Evolutionary conservation across 2,797 vertebrate genomes (phyloP), one percentile per base, ranked within the genome.

Genomic region (Bovichtus diacanthus): DNA sequence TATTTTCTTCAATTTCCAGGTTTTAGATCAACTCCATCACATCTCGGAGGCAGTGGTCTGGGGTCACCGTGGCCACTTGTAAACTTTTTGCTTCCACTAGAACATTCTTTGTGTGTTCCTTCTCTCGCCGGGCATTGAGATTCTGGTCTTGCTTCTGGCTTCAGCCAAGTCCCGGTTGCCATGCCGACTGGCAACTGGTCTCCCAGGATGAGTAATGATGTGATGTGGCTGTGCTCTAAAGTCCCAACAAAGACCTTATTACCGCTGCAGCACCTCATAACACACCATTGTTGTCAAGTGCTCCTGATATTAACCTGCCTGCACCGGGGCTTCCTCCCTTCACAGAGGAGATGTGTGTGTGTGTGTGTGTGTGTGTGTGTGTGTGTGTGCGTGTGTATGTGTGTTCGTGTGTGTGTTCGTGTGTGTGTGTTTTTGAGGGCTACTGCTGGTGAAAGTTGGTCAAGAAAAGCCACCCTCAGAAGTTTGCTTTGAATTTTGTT

Each of bases 211-310:
- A 96, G 95, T 95, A 95, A 95, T 95, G 94, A 95, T 95, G 93
- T 93, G 94, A 94, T 94, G 94, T 92, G 93, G 92, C 91, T 81
- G 87, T 88, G 90, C 90, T 92, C 93, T 93, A 92, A 93, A 93
- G 92, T 94, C 93, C 92, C 93, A 94, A 95, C 95, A 96, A 96
- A 96, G 94, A 94, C 93, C 94, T 95, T 95, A 96, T 95, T 96
- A 95, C 93, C 85, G 88, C 92, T 92, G 93, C 93, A 91, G 90
- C 91, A 94, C 94, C 94, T 95, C 94, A 94, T 94, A 95, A 94
- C 93, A 91, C 87, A 80, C 91, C 82, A 95, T 95, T 95, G 94
- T 95, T 93, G 94, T 95, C 93, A 95, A 95, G 93, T 94, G 93
- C 92, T 93, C 90, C 93, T 91, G 92, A 95, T 95, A 95, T 95